These are phyloP conservation scores for Heteractis magnifica DNA, from an alignment of 92 coral and sea anemone genomes.

Conservation along the genomic window DNA sequence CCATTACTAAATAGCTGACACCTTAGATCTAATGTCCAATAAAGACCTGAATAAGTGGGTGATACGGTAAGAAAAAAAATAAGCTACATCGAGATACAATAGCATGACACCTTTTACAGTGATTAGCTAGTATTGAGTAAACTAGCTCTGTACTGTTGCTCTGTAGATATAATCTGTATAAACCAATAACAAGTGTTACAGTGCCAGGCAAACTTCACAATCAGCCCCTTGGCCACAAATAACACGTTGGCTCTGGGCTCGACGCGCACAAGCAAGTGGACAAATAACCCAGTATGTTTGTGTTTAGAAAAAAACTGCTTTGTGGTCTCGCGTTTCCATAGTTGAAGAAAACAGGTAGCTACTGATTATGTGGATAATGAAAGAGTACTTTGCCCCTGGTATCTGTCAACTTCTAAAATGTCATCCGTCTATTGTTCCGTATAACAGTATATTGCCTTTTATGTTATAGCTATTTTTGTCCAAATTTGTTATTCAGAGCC, in stretches of 20 bases:
- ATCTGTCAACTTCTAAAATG: neutral
- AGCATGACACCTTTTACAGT: slow-evolving; percentile 12
- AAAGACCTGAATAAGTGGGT: slow-evolving; percentile 22
- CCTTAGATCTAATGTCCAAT: slow-evolving; percentile 30
- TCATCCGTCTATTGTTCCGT: neutral
- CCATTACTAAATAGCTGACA: slow-evolving; percentile 15
- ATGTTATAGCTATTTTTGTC: neutral
- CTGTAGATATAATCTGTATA: neutral
- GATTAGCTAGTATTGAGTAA: neutral
- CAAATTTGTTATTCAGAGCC: neutral
- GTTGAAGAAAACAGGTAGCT: neutral
- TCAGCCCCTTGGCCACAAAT: neutral
- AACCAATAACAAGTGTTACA: neutral
- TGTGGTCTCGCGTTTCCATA: neutral
- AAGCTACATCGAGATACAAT: neutral
- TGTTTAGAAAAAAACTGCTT: neutral
- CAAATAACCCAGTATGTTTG: slow-evolving; percentile 1
- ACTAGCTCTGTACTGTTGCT: neutral
- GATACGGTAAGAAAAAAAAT: slow-evolving; percentile 9
- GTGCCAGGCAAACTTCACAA: neutral
- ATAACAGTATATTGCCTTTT: neutral
- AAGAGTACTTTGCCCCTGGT: neutral
- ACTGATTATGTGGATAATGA: neutral
- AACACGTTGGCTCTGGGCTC: neutral
- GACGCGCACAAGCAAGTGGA: neutral